Percentiles rank a stretch among this genome's conserved stretches.
These are phyloP conservation scores for Bombus vancouverensis DNA, from an alignment of 1,140 invertebrate species.

Conservation along the genomic window DNA sequence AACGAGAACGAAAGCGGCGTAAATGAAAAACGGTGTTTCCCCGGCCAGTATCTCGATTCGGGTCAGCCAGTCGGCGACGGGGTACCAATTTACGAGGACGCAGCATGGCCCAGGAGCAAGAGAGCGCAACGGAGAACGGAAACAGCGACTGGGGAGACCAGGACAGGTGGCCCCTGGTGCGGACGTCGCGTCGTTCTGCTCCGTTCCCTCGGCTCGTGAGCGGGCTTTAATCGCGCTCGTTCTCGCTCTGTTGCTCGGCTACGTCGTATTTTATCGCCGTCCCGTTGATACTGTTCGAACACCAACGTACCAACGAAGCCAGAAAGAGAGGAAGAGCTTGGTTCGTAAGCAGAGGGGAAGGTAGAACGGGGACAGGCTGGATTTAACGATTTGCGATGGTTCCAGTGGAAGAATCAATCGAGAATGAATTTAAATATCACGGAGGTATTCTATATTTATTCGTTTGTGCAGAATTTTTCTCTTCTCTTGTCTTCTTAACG, in stretches of 20 bases:
- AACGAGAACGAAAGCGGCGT: constrained; percentile 39
- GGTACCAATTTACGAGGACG: constrained; percentile 50
- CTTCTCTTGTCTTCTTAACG: not conserved
- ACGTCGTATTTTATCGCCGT: constrained; percentile 45
- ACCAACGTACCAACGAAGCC: not conserved
- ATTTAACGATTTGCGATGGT: constrained; percentile 46
- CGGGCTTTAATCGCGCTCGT: constrained; percentile 56
- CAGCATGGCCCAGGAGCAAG: not conserved
- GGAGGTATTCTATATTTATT: not conserved
- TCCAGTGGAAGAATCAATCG: not conserved
- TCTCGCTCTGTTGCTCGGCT: constrained; percentile 33
- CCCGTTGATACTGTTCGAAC: not conserved
- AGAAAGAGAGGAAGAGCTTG: not conserved
- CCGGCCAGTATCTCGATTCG: constrained; percentile 35
- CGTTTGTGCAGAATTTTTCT: not conserved
- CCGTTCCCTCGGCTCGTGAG: constrained; percentile 43
- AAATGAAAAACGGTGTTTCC: constrained; percentile 31
- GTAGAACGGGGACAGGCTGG: not conserved
- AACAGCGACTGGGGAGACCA: constrained; percentile 25
- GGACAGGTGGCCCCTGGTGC: constrained; percentile 52
- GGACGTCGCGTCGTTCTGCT: constrained; percentile 37
- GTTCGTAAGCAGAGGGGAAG: not conserved
- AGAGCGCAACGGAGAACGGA: constrained; percentile 44
- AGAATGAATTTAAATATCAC: not conserved
- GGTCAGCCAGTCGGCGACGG: constrained; percentile 44